phyloP scores from a whole-genome alignment of 2,797 vertebrate genomes.

The Chrysocyon brachyurus region DNA sequence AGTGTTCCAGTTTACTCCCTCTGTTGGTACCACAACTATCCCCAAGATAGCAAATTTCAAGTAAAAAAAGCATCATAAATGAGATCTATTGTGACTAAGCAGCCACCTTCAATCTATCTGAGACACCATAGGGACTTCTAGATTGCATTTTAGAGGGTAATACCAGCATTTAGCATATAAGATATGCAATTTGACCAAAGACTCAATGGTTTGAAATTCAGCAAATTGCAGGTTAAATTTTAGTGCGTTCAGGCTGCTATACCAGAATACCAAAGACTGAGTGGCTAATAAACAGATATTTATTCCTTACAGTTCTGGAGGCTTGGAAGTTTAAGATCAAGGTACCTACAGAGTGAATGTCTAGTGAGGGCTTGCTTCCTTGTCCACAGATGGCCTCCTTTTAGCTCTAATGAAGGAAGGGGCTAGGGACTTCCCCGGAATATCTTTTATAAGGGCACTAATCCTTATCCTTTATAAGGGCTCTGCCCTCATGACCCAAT shows the following conservation, averaged over 20 bases:
- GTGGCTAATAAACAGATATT: not conserved
- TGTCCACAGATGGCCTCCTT: not conserved
- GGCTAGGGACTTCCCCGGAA: not conserved
- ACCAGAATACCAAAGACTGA: not conserved
- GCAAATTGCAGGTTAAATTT: not conserved
- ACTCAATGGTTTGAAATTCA: not conserved
- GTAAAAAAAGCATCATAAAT: not conserved
- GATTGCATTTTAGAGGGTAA: not conserved
- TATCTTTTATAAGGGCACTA: not conserved
- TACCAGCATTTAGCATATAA: not conserved
- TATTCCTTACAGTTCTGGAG: not conserved
- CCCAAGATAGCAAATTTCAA: conserved; percentile 13
- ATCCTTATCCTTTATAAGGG: not conserved
- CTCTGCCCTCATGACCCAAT: not conserved
- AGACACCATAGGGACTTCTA: not conserved
- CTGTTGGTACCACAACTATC: not conserved
- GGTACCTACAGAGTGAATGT: not conserved
- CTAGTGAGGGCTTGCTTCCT: not conserved
- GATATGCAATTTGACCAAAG: not conserved
- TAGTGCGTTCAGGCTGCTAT: not conserved
- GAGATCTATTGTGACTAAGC: not conserved
- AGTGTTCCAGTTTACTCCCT: not conserved
- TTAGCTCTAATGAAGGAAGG: not conserved
- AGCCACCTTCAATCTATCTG: not conserved
- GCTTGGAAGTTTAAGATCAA: not conserved